Conservation (phyloP, 1,140 invertebrate species). For the Odontomachus brunneus region DNA sequence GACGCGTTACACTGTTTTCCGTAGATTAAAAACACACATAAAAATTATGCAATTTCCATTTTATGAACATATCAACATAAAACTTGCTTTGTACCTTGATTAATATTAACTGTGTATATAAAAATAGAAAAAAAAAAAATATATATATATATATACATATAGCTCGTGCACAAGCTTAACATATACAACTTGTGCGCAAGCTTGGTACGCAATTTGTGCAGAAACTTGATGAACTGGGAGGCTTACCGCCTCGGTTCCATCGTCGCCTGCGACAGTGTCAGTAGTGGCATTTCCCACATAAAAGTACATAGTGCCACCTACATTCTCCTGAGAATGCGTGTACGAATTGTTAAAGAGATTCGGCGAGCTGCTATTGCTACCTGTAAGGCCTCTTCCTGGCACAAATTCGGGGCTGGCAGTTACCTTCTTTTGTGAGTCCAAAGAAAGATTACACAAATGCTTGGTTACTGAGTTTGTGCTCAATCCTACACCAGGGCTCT, state of each 20-base stretch:
- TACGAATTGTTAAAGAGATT: conserved; percentile 83
- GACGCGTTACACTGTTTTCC: background rate
- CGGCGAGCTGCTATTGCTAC: conserved; percentile 82
- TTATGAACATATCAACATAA: too few relatives aligned
- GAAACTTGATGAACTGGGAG: background rate
- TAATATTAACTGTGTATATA: too few relatives aligned
- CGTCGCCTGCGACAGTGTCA: conserved; percentile 78
- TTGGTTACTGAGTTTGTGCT: conserved; percentile 85
- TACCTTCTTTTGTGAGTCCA: conserved; percentile 86
- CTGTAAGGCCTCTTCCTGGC: conserved; percentile 77
- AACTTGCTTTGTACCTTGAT: too few relatives aligned
- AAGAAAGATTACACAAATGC: conserved; percentile 86
- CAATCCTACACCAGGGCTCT: conserved; percentile 85
- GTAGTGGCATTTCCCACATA: conserved; percentile 87
- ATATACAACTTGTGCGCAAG: too few relatives aligned
- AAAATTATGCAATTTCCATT: background rate
- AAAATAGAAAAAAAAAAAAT: too few relatives aligned
- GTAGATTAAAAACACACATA: background rate
- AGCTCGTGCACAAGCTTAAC: too few relatives aligned
- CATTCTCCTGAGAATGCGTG: conserved; percentile 91
- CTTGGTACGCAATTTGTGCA: too few relatives aligned
- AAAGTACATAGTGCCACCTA: conserved; percentile 97
- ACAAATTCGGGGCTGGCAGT: conserved; percentile 84
- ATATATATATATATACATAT: too few relatives aligned
- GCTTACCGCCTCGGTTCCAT: conserved; percentile 78